Percentiles rank a stretch among this genome's conserved stretches.
Evolutionary conservation across 2,888 invertebrate species (phyloP).

Genomic region (Tortricodes alternella): DNA sequence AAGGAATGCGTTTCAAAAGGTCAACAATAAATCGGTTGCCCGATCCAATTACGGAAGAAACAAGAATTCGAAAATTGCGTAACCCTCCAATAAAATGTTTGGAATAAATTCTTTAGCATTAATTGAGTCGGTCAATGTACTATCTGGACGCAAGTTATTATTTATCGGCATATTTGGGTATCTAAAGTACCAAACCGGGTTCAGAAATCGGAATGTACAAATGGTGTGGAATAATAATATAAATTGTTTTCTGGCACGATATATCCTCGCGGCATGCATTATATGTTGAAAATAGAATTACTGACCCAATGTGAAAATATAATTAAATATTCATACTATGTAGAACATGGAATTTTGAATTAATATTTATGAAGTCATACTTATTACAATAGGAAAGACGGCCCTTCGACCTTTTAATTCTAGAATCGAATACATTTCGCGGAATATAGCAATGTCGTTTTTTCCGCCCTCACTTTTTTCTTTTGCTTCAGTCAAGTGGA

Average conservation of each 20-base stretch:
- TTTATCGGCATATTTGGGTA: conserved; percentile 12
- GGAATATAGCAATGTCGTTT: too few species aligned
- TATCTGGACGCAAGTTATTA: conserved; percentile 20
- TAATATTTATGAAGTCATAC: not conserved
- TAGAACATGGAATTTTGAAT: conserved; percentile 1
- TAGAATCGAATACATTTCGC: too few species aligned
- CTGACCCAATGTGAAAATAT: not conserved
- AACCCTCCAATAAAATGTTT: conserved; percentile 21
- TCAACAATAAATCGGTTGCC: not conserved
- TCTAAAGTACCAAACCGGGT: not conserved
- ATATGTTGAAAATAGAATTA: conserved; percentile 5
- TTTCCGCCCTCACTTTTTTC: too few species aligned
- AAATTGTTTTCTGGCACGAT: conserved; percentile 8
- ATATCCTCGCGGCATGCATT: conserved; percentile 9
- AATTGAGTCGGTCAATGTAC: conserved; percentile 26
- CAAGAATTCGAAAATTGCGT: conserved; percentile 3
- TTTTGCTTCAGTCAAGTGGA: too few species aligned
- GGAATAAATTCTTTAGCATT: conserved; percentile 19
- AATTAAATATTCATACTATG: not conserved
- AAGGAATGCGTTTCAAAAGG: not conserved
- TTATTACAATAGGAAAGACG: conserved; percentile 2
- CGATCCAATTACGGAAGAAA: conserved; percentile 5
- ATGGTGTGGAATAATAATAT: conserved; percentile 11
- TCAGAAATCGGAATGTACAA: conserved; percentile 2
- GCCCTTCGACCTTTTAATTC: not conserved